phyloP scores from a whole-genome alignment of 2,888 invertebrate species.

The Ectobius pallidus region DNA sequence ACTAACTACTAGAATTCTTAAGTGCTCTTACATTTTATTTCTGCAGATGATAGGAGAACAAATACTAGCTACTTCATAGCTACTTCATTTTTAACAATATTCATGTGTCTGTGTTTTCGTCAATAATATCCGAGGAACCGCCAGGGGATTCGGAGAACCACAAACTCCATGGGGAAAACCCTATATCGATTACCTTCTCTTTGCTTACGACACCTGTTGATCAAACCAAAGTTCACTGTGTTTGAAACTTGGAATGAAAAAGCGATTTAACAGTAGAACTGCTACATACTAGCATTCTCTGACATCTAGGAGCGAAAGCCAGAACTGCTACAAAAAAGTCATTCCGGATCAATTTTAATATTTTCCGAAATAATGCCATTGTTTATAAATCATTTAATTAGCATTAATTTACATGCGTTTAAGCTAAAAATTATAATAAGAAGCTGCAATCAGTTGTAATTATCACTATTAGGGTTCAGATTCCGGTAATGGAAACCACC shows the following conservation, averaged over 20 bases:
- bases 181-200: conserved; percentile 7
- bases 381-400: too few relatives aligned
- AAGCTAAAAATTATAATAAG: too few relatives aligned
- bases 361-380: too few relatives aligned
- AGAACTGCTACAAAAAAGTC: neutral
- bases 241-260: neutral
- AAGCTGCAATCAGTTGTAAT: too few relatives aligned
- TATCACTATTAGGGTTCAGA: too few relatives aligned
- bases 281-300: neutral
- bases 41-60: neutral
- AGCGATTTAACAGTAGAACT: neutral
- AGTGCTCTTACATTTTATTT: too few relatives aligned
- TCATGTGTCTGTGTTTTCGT: neutral
- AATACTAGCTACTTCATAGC: neutral
- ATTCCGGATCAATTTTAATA: neutral
- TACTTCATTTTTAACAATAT: neutral
- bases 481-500: too few relatives aligned
- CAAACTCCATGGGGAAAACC: neutral
- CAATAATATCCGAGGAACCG: neutral
- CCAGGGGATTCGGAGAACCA: neutral
- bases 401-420: too few relatives aligned
- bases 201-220: neutral
- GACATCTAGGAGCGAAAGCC: neutral
- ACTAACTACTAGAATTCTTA: too few relatives aligned
- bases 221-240: neutral